Percentiles rank a stretch among this genome's conserved stretches.
These are phyloP conservation scores for Falco punctatus DNA, from an alignment of 2,113 vertebrate species.

Conservation along the genomic window DNA sequence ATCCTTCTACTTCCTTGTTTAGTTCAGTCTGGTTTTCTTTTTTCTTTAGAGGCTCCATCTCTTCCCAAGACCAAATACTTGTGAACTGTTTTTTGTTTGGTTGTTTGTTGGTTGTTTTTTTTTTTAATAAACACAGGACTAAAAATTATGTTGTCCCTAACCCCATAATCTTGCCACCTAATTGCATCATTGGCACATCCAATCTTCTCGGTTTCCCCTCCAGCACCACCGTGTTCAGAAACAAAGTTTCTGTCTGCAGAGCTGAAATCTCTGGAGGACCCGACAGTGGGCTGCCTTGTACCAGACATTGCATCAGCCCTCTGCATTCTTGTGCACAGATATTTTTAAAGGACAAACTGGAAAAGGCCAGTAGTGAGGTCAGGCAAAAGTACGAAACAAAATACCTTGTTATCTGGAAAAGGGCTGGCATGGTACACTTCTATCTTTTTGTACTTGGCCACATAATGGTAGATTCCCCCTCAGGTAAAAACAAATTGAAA, in stretches of 20 bases:
- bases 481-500: not conserved
- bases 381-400: not conserved
- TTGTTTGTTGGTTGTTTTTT: not conserved
- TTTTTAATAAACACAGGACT: not conserved
- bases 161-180: not conserved
- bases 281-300: not conserved
- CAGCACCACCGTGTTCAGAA: not conserved
- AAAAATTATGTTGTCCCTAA: not conserved
- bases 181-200: not conserved
- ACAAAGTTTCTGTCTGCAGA: not conserved
- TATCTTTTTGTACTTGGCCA: not conserved
- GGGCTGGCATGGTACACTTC: not conserved
- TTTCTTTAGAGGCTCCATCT: not conserved
- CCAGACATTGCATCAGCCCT: not conserved
- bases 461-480: not conserved
- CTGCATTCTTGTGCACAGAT: not conserved
- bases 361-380: not conserved
- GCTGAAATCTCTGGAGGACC: not conserved
- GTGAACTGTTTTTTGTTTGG: not conserved
- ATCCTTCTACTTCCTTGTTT: not conserved
- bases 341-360: not conserved
- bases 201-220: not conserved
- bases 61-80: not conserved
- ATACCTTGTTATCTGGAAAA: not conserved
- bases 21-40: not conserved